Evolutionary conservation across 1,140 invertebrate genomes (phyloP), one percentile per base, ranked within the genome.

Genomic region (Lordiphosa mommai): DNA sequence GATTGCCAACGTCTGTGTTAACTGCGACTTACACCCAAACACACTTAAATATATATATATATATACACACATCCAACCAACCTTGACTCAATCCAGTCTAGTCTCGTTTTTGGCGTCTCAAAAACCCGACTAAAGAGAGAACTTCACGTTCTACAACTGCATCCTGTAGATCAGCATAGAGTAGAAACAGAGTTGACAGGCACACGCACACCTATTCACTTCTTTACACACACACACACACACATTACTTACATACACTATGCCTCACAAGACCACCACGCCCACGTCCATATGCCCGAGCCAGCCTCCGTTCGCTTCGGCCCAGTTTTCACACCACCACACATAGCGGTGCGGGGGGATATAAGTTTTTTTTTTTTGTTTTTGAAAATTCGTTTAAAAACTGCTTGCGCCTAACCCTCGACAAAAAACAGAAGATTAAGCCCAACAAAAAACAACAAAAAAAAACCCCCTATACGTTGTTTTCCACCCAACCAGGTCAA

Each of bases 1-100:
- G 77, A 84, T 82, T 82, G 77, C 77, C 77, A 84, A 79, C 77
- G 72, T 77, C 59, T 67, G 76, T 84, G 77, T 82, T 84, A 80
- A 58, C 77, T 74, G 72, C 76, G 46, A 44, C 34, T 41, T 27
- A 41, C 10, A 32, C 12, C 32, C 27, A 41, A 55, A 49, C 10
- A 48, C 44, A 50, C 17, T 29, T 38, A 29, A 40, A 44, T 32
- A n/a, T n/a, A n/a, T n/a, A n/a, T n/a, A n/a, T n/a, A n/a, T 43
- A 13, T 4, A 55, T 34, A 32, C 37, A 13, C 2, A 41, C 41
- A 30, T 27, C 23, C 37, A 56, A 10, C 48, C 3, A 23, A 57
- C 17, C 7, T 44, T 27, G 20, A 63, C 44, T 46, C 20, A 36
- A 29, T 8, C 23, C 32, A 59, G 41, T 43, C 40, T 44, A 40